Conservation (phyloP, 2,113 vertebrate genomes). For the Cavia porcellus region DNA sequence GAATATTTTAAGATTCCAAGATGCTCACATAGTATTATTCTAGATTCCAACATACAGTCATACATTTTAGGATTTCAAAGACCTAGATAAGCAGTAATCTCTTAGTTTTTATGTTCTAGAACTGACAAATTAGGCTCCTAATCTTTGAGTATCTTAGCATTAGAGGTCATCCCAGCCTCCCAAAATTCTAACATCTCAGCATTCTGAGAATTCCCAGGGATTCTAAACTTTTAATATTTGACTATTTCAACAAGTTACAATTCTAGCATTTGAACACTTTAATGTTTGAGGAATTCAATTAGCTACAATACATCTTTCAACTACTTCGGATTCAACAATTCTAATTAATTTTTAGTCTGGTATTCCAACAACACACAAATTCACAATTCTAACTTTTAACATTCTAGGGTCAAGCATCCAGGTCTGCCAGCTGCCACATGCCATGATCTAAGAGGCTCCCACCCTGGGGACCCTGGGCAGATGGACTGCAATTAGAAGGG, state of each 20-base stretch:
- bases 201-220: neutral
- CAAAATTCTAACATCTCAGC: neutral
- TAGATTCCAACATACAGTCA: neutral
- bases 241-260: neutral
- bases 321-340: neutral
- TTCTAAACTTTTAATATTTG: neutral
- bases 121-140: neutral
- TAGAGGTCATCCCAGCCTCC: neutral
- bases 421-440: neutral
- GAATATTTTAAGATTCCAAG: neutral
- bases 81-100: neutral
- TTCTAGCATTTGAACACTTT: neutral
- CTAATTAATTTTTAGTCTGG: neutral
- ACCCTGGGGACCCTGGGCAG: neutral
- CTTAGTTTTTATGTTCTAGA: neutral
- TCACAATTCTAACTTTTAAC: neutral
- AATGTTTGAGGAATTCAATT: neutral
- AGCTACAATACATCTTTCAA: neutral
- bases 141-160: neutral
- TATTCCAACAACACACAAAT: neutral
- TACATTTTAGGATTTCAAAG: neutral
- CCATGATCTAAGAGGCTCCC: neutral
- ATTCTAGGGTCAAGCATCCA: neutral
- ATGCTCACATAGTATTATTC: neutral
- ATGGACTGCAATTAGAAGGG: neutral